Base-by-base conservation (phyloP, 2,888 invertebrate genomes). In the Urechis unicinctus region DNA sequence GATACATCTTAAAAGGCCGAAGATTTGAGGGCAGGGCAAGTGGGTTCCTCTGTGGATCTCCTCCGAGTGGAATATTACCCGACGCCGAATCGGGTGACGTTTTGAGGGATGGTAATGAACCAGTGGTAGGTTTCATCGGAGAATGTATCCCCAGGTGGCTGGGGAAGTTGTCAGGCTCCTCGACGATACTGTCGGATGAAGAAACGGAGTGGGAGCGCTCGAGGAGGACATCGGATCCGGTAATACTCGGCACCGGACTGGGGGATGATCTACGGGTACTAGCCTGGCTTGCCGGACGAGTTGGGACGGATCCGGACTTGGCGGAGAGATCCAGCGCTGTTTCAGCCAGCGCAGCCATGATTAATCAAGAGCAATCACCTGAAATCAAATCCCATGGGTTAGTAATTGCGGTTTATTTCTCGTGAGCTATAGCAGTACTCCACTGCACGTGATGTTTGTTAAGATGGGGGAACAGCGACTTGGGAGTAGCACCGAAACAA, bases 1-100 rank as follows among this genome's bases (percentile, higher is more conserved):
- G 57, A 49, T 57, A 57, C 53, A 57, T 53, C 43, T 57, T 57
- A 43, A 57, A 57, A 3, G 53, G 53, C 2, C 53, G 44, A 17
- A 30, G 6, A 3, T 44, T 22, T 1, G 26, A 26, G 24, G 22
- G 22, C 17, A 9, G 6, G 5, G 3, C 22, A 26, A 2, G 45
- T 22, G 22, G 25, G 24, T 42, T n/a, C 17, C 50, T 30, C 28
- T 17, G 30, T 31, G 50, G 30, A 31, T n/a, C n/a, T 13, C n/a
- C 6, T n/a, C 17, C 3, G 50, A 25, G n/a, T 22, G 28, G 30
- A 3, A 6, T 25, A n/a, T 28, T 3, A 48, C n/a, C 24, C 9
- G 13, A 13, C 24, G 22, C 25, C 3, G 42, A 22, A 5, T 51
- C 17, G 9, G 17, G n/a, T 2, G 51, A 22, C 9, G 43, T 22